A percentile compares a stretch with the other conserved stretches of the same genome.
These are phyloP conservation scores for Teleogryllus occipitalis DNA, from an alignment of 1,140 invertebrate genomes.

Conservation along the genomic window DNA sequence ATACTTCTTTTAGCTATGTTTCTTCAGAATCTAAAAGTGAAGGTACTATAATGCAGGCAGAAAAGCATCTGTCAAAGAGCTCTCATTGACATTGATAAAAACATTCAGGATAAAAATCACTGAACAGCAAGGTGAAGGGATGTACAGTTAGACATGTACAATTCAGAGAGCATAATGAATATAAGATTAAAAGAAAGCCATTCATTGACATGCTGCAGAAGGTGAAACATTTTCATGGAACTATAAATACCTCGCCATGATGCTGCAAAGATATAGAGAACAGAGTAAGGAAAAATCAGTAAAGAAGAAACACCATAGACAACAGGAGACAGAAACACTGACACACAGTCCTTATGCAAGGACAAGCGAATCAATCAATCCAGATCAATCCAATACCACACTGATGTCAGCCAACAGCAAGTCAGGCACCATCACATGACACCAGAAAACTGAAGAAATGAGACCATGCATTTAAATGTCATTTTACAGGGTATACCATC, in stretches of 20 bases:
- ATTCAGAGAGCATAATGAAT: not conserved
- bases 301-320: slow-evolving; percentile 13
- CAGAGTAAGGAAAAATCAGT: slow-evolving; percentile 23
- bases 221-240: slow-evolving; percentile 12
- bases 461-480: not conserved
- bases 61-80: no score
- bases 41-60: no score
- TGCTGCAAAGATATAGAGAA: slow-evolving; percentile 30
- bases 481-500: not conserved
- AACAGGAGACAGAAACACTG: slow-evolving; percentile 11
- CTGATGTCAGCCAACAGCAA: not conserved
- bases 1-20: no score
- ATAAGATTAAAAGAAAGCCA: not conserved
- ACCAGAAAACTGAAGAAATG: not conserved
- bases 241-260: slow-evolving; percentile 30
- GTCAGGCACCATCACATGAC: not conserved
- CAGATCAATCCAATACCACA: slow-evolving; percentile 13
- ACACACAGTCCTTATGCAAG: slow-evolving; percentile 3
- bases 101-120: no score
- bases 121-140: not conserved
- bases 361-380: slow-evolving; percentile 7
- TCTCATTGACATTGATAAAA: no score
- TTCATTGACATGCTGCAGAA: slow-evolving; percentile 9
- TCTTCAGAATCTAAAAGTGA: no score
- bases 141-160: not conserved